A percentile compares a stretch with the other conserved stretches of the same genome.
phyloP scores from a whole-genome alignment of 2,888 invertebrate species.

The Lasioglossum lativentre region DNA sequence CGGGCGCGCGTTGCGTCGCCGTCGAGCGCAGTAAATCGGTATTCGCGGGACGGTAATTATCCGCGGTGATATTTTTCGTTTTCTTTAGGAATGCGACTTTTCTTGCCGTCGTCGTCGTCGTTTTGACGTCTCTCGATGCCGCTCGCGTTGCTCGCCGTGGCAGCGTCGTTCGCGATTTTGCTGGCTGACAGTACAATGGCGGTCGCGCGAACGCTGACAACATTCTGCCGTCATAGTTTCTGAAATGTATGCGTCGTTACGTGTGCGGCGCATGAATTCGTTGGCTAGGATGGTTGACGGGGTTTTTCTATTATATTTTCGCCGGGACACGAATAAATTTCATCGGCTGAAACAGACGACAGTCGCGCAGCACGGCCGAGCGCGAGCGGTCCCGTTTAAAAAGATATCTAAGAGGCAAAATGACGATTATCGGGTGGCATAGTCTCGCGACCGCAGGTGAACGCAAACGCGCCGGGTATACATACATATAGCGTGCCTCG shows the following conservation, averaged over 20 bases:
- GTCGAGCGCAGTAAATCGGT: conserved; percentile 43
- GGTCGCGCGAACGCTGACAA: conserved; percentile 38
- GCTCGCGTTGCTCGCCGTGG: conserved; percentile 41
- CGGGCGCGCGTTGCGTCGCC: not conserved
- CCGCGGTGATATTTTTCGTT: conserved; percentile 42
- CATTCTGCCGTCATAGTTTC: conserved; percentile 55
- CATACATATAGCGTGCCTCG: not conserved
- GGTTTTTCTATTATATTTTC: conserved; percentile 7
- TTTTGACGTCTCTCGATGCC: conserved; percentile 50
- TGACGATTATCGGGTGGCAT: conserved; percentile 50
- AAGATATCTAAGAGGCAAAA: conserved; percentile 32
- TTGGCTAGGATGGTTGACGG: conserved; percentile 6
- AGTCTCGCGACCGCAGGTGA: conserved; percentile 37
- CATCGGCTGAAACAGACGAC: conserved; percentile 23
- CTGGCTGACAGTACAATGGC: conserved; percentile 61
- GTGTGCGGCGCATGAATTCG: conserved; percentile 22
- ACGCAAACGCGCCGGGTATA: conserved; percentile 32
- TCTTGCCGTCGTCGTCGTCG: conserved; percentile 12
- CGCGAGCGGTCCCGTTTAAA: conserved; percentile 17
- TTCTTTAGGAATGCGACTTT: conserved; percentile 42
- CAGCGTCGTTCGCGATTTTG: conserved; percentile 40
- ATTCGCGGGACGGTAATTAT: conserved; percentile 49
- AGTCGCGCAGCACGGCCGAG: not conserved
- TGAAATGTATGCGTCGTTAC: not conserved
- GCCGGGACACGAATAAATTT: conserved; percentile 40